Base-by-base conservation (phyloP, 2,888 invertebrate genomes). In the Amphipyra berbera region DNA sequence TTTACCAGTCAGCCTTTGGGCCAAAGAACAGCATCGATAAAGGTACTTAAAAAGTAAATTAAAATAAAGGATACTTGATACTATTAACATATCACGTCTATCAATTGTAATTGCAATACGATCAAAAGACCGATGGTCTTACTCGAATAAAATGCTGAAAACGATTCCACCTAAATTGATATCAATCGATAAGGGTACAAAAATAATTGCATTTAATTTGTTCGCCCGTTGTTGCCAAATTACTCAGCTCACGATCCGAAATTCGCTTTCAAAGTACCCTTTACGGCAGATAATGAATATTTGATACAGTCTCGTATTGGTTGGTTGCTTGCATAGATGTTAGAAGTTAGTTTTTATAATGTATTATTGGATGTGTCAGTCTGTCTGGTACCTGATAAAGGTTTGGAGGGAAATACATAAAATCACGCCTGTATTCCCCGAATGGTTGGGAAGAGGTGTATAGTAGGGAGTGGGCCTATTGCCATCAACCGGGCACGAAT, bases 271-370 rank as follows among this genome's bases (percentile, higher is more conserved):
- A 70, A 80, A 84, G 86, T 82, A 83, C 87, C 87, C 85, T 87
- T 88, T 84, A 83, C 85, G 83, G 78, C 82, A 85, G 90, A 91
- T 91, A 92, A 92, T 92, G 92, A 92, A 92, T 92, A 92, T 93
- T 91, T 92, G 91, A 92, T 92, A 90, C 86, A 85, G 85, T 84
- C 79, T 82, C 83, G 84, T 86, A 91, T 91, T 86, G 88, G 85
- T 83, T 86, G 82, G 82, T 76, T 73, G 75, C 61, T 7, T 61
- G 15, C 49, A 10, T 41, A 5, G 66, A 81, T 61, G 56, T 62
- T 45, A 35, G 72, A 82, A 81, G 13, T 55, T 46, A 48, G 66
- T 13, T 55, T 65, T 49, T 3, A 30, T 40, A 4, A 38, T 35
- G 6, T 21, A 3, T 30, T 0, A 37, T 50, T 68, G 61, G 84